Evolutionary conservation across 2,888 invertebrate species (phyloP), one percentile per base, ranked within the genome.

Genomic region (Atherix ibis): DNA sequence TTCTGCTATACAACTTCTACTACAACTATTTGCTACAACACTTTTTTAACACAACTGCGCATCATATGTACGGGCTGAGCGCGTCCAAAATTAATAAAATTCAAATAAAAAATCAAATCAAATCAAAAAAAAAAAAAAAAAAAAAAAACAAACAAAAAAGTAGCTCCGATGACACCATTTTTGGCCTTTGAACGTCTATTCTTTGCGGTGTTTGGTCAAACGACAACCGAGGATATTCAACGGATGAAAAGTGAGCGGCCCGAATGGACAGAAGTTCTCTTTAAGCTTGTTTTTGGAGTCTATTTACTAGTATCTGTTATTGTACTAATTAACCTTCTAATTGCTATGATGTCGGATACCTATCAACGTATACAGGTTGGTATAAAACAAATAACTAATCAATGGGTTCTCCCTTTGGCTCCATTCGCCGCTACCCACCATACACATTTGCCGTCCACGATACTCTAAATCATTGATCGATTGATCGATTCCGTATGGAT

Each of bases 291-390:
- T 53, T 94, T 95, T 67, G 95, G 92, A 52, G 76, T 88, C 63
- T 97, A 95, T 76, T 81, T 95, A 77, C 77, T 95, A 76, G 89
- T 97, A 63, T 91, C 92, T 49, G 82, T 94, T 60, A 87, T 97
- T 66, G 95, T 97, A 60, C 77, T 97, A 56, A 89, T 95, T 68
- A 95, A 97, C 68, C 79, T 97, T 62, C 82, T 97, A 63, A 97
- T 97, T 76, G 97, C 97, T 70, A 95, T 97, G 95, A 95, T 97
- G 94, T 94, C 94, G 66, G 95, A 97, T 73, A 97, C 97, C 53
- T 97, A 98, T 67, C 95, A 97, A 65, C 77, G 94, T 58, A 95
- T 95, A 56, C 88, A 98, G 77, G 95, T 95, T 77, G 73, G 65
- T 70, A 62, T 63, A 56, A 44, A 46, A 47, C 39, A 32, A 30